phyloP scores from a whole-genome alignment of 2,888 invertebrate species.

The Drosophila demipolita region DNA sequence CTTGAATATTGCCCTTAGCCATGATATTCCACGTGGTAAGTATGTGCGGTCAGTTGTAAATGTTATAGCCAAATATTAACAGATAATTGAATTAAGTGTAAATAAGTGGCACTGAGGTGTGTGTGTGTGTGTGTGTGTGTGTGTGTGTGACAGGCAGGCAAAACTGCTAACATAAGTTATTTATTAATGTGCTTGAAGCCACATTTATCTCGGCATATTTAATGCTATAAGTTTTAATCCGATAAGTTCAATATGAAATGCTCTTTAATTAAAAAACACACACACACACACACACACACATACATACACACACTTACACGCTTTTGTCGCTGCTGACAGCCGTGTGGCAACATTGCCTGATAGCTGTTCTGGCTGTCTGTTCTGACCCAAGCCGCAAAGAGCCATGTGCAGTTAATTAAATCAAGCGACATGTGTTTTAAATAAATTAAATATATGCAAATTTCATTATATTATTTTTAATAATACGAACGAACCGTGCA shows the following conservation, averaged over 20 bases:
- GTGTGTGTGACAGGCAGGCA: slow-evolving; percentile 13
- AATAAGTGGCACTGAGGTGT: slow-evolving; percentile 56
- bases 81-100: slow-evolving; percentile 80
- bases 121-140: slow-evolving; percentile 11
- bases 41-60: slow-evolving; percentile 28
- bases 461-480: slow-evolving; percentile 57
- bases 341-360: slow-evolving; percentile 46
- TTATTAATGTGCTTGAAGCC: background rate
- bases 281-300: slow-evolving; percentile 14
- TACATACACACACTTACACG: slow-evolving; percentile 1
- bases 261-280: slow-evolving; percentile 71
- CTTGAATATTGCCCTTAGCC: slow-evolving; percentile 31
- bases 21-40: slow-evolving; percentile 25
- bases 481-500: slow-evolving; percentile 25
- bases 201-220: slow-evolving; percentile 18
- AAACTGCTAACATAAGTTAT: slow-evolving; percentile 40
- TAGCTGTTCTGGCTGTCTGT: slow-evolving; percentile 15
- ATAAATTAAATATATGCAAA: slow-evolving; percentile 70
- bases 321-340: slow-evolving; percentile 41
- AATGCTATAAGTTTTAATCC: slow-evolving; percentile 36
- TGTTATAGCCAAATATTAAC: slow-evolving; percentile 74
- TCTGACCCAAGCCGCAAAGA: slow-evolving; percentile 49
- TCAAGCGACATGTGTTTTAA: slow-evolving; percentile 71
- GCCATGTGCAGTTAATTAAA: slow-evolving; percentile 75
- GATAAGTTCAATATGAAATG: slow-evolving; percentile 36